Percentiles rank a stretch among this genome's conserved stretches.
Conservation (phyloP, 1,140 invertebrate species). For the Colletes latitarsis region DNA sequence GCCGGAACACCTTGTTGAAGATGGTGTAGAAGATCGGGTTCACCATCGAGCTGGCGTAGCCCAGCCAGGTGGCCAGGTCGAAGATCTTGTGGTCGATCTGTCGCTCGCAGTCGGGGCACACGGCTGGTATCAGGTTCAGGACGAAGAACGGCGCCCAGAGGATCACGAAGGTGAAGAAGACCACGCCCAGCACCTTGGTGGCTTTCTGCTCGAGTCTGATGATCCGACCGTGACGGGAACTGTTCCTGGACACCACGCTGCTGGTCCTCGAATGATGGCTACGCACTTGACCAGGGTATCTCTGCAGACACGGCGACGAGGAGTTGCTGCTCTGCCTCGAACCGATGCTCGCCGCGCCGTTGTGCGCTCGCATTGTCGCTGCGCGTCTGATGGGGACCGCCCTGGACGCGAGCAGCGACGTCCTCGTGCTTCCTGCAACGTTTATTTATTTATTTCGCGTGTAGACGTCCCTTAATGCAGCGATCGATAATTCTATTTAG, state of each 20-base stretch:
- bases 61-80: slow-evolving; percentile 94
- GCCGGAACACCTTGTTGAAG: slow-evolving; percentile 95
- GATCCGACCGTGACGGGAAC: slow-evolving; percentile 90
- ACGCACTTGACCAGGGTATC: slow-evolving; percentile 78
- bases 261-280: slow-evolving; percentile 88
- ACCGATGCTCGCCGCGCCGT: slow-evolving; percentile 72
- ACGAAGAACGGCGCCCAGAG: slow-evolving; percentile 97
- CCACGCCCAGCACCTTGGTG: slow-evolving; percentile 95
- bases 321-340: slow-evolving; percentile 67
- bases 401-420: slow-evolving; percentile 74
- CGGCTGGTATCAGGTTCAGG: slow-evolving; percentile 89
- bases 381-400: slow-evolving; percentile 81
- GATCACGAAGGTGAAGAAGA: slow-evolving; percentile 96
- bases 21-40: slow-evolving; percentile 97
- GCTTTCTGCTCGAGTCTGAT: slow-evolving; percentile 94
- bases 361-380: slow-evolving; percentile 82
- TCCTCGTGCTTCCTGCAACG: slow-evolving; percentile 75
- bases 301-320: slow-evolving; percentile 79
- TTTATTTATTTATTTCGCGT: too few species aligned
- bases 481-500: too few species aligned
- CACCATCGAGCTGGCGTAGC: slow-evolving; percentile 95
- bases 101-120: slow-evolving; percentile 89
- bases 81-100: slow-evolving; percentile 89
- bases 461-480: too few species aligned
- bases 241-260: slow-evolving; percentile 90